These are phyloP conservation scores for Thecophora atra DNA, from an alignment of 2,888 invertebrate species.

Conservation along the genomic window DNA sequence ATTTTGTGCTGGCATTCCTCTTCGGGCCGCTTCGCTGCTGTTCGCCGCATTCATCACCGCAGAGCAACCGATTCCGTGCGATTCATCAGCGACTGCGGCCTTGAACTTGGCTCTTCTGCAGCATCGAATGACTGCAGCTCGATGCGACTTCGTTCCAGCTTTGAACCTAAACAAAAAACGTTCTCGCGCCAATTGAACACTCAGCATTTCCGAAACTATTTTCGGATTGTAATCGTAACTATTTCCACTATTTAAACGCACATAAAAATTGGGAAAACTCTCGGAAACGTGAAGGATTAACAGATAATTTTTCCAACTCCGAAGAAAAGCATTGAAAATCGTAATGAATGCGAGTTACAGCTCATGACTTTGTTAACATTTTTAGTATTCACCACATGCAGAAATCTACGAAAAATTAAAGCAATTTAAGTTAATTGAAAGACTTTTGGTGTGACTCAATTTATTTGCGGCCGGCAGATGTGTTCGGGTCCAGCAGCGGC, in stretches of 20 bases:
- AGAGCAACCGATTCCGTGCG: conserved; percentile 24
- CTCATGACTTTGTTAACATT: too few species aligned
- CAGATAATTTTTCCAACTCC: too few species aligned
- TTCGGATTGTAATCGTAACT: too few species aligned
- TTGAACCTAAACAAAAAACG: conserved; percentile 48
- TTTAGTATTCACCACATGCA: not conserved
- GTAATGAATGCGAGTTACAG: too few species aligned
- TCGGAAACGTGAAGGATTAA: too few species aligned
- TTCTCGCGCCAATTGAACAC: too few species aligned
- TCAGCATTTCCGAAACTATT: too few species aligned
- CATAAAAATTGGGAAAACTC: too few species aligned
- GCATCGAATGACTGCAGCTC: not conserved
- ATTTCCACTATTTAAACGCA: too few species aligned
- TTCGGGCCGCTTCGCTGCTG: not conserved
- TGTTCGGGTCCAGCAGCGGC: not conserved
- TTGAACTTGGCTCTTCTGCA: conserved; percentile 54
- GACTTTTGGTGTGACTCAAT: conserved; percentile 48
- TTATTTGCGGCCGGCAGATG: conserved; percentile 47
- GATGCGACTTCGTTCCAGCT: not conserved
- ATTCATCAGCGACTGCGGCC: conserved; percentile 50
- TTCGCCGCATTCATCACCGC: conserved; percentile 2
- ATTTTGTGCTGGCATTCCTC: not conserved
- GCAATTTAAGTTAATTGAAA: conserved; percentile 28
- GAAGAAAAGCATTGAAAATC: too few species aligned
- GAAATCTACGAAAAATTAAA: conserved; percentile 19